Evolutionary conservation across 1,140 invertebrate genomes (phyloP).

Genomic region (Papilio glaucus): DNA sequence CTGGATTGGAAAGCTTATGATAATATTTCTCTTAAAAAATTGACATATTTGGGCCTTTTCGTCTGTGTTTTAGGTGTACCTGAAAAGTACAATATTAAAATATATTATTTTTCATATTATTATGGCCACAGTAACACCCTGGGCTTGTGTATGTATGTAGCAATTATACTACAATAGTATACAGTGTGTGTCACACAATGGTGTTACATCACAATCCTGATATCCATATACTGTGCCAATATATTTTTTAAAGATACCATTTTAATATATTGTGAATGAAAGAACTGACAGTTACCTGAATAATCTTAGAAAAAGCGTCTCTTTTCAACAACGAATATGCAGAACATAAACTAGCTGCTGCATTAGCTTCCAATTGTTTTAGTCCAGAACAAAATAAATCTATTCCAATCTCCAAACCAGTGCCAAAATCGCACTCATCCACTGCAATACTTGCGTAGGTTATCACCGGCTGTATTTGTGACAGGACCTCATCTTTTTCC

Average conservation of each 20-base stretch:
- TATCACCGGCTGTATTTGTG: slow-evolving; percentile 89
- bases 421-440: slow-evolving; percentile 97
- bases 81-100: slow-evolving; percentile 46
- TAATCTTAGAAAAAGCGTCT: slow-evolving; percentile 89
- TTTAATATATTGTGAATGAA: no score
- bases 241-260: no score
- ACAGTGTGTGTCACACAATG: no score
- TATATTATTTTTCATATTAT: not conserved
- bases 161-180: no score
- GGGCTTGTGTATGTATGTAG: no score
- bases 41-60: slow-evolving; percentile 65
- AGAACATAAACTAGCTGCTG: slow-evolving; percentile 87
- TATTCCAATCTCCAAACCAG: slow-evolving; percentile 93
- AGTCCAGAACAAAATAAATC: slow-evolving; percentile 92
- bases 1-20: slow-evolving; percentile 36
- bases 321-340: slow-evolving; percentile 91
- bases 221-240: no score
- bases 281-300: slow-evolving; percentile 82
- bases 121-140: not conserved
- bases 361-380: slow-evolving; percentile 86
- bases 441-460: slow-evolving; percentile 93
- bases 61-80: slow-evolving; percentile 67
- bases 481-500: slow-evolving; percentile 85
- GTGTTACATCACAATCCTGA: no score
- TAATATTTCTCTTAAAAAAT: slow-evolving; percentile 41